Evolutionary conservation across 2,888 invertebrate species (phyloP).

Genomic region (Dermolepida albohirtum): DNA sequence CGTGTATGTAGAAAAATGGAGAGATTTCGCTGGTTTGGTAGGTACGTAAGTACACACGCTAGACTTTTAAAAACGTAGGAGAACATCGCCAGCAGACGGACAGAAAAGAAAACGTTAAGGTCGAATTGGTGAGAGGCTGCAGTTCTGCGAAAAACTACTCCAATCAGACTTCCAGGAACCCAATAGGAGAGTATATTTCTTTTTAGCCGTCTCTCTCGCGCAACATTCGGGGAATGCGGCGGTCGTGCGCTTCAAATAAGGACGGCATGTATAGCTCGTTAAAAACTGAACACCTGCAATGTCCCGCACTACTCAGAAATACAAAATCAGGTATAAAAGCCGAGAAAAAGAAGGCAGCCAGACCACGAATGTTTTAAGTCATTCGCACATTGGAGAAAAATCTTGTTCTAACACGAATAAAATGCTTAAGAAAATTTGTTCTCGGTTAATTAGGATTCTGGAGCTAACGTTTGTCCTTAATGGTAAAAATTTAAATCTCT

Average conservation of each 20-base stretch:
- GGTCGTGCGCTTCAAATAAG: constrained; percentile 19
- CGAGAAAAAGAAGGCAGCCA: constrained; percentile 29
- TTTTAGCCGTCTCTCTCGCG: constrained; percentile 18
- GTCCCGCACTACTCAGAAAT: constrained; percentile 37
- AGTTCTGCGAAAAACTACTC: constrained; percentile 58
- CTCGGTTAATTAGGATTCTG: too few relatives aligned
- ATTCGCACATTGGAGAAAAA: constrained; percentile 15
- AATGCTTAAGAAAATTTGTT: neutral
- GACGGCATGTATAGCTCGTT: constrained; percentile 33
- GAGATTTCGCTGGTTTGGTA: too few relatives aligned
- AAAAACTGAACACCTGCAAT: constrained; percentile 39
- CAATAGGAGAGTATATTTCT: constrained; percentile 32
- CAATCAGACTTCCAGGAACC: constrained; percentile 62
- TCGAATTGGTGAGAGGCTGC: constrained; percentile 39
- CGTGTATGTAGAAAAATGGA: neutral
- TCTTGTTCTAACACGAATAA: constrained; percentile 26
- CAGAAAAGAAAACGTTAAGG: constrained; percentile 40
- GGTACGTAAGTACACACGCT: neutral
- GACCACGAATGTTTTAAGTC: constrained; percentile 31
- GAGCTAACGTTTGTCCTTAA: too few relatives aligned
- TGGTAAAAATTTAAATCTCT: too few relatives aligned
- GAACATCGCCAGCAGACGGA: constrained; percentile 9
- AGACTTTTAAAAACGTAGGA: neutral
- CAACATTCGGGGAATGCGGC: constrained; percentile 10
- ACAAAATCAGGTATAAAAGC: constrained; percentile 41